These are phyloP conservation scores for Heliconius eleuchia DNA, from an alignment of 1,140 invertebrate genomes.

Conservation along the genomic window DNA sequence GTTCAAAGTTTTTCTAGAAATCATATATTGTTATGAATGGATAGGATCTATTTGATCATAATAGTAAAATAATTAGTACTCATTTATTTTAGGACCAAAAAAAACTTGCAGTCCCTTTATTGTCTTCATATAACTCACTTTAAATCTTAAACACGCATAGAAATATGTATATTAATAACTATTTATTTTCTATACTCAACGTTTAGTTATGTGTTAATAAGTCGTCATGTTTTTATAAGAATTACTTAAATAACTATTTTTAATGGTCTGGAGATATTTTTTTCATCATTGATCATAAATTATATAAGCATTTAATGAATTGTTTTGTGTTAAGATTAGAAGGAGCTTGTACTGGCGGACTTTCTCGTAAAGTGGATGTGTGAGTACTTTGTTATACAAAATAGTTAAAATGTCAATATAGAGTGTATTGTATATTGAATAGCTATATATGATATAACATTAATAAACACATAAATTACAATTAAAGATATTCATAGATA, in stretches of 20 bases:
- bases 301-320: not conserved
- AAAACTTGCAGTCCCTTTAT: no score
- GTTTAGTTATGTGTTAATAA: not conserved
- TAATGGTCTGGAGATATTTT: not conserved
- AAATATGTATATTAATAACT: not conserved
- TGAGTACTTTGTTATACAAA: not conserved
- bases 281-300: not conserved
- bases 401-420: not conserved
- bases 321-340: slow-evolving; percentile 8
- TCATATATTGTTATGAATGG: no score
- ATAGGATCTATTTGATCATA: no score
- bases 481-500: not conserved
- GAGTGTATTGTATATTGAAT: not conserved
- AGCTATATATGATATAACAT: no score
- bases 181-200: not conserved
- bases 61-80: no score
- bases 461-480: no score
- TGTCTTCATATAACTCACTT: no score
- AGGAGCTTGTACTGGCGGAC: not conserved
- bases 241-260: not conserved
- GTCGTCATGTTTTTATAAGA: slow-evolving; percentile 5
- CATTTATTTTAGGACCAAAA: no score
- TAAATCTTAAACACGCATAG: no score
- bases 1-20: no score
- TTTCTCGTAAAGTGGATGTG: not conserved